Percentiles rank a stretch among this genome's conserved stretches.
Conservation (phyloP, 2,888 invertebrate genomes). For the Volucella inflata region DNA sequence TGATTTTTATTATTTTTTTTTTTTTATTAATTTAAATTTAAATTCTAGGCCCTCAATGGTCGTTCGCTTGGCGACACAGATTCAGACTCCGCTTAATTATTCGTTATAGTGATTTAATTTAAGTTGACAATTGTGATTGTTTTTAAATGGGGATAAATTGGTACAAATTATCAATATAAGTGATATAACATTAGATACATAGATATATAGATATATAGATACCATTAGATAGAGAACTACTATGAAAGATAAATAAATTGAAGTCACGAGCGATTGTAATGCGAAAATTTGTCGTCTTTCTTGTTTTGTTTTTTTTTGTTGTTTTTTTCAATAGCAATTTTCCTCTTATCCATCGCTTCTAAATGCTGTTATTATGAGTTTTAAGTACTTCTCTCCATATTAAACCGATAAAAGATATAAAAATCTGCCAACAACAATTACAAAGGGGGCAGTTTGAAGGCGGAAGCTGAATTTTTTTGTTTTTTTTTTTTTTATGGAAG, state of each 20-base stretch:
- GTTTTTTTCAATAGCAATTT: background rate
- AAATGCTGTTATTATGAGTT: background rate
- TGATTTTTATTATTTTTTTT: conserved; percentile 21
- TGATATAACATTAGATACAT: conserved; percentile 32
- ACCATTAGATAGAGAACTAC: conserved; percentile 3
- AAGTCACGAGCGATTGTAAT: conserved; percentile 11
- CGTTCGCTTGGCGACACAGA: background rate
- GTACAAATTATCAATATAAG: conserved; percentile 53
- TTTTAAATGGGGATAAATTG: conserved; percentile 60
- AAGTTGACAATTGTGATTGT: conserved; percentile 43
- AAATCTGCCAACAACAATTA: background rate
- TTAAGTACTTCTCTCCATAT: background rate
- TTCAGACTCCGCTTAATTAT: background rate
- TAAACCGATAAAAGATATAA: background rate
- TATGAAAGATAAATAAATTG: conserved; percentile 25
- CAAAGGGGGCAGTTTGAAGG: conserved; percentile 18
- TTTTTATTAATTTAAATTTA: conserved; percentile 31
- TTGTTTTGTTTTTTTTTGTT: no score
- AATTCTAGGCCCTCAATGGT: conserved; percentile 13
- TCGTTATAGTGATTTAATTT: conserved; percentile 21
- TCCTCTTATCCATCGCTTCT: background rate
- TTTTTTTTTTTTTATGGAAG: no score
- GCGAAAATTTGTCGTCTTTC: conserved; percentile 2
- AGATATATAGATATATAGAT: conserved; percentile 13
- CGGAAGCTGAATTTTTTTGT: background rate